Evolutionary conservation across 1,140 invertebrate genomes (phyloP).

Genomic region (Leptoteleia sp.): DNA sequence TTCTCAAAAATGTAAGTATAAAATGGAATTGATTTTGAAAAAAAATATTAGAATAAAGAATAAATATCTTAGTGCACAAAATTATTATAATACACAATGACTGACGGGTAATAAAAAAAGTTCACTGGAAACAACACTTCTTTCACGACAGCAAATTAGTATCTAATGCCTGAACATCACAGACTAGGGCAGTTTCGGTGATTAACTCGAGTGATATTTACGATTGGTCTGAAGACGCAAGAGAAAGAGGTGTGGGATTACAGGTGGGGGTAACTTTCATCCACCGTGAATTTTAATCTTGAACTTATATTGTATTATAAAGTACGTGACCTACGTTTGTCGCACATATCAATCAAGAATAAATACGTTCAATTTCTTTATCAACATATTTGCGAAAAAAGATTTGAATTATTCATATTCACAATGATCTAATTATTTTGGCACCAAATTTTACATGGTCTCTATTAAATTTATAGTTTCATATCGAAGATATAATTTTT

Average conservation of each 20-base stretch:
- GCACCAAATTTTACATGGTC: neutral
- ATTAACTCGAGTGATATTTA: constrained; percentile 51
- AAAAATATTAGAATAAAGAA: too few relatives aligned
- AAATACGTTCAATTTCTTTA: constrained; percentile 12
- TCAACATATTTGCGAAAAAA: constrained; percentile 41
- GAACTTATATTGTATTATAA: constrained; percentile 47
- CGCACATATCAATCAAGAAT: constrained; percentile 41
- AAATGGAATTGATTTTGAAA: too few relatives aligned
- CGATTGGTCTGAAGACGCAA: constrained; percentile 32
- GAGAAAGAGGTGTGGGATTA: constrained; percentile 44
- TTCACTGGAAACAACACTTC: constrained; percentile 1
- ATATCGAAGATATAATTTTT: neutral
- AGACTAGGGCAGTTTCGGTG: constrained; percentile 50
- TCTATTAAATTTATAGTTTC: constrained; percentile 5
- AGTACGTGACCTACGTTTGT: constrained; percentile 47
- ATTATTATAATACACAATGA: too few relatives aligned
- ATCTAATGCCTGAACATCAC: constrained; percentile 27
- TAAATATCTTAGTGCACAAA: too few relatives aligned
- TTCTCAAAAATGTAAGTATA: too few relatives aligned
- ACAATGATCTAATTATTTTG: constrained; percentile 11
- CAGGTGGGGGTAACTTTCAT: constrained; percentile 55
- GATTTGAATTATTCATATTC: constrained; percentile 41
- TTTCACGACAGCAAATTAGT: constrained; percentile 2
- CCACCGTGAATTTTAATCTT: constrained; percentile 52
- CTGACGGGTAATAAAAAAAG: constrained; percentile 1